Evolutionary conservation across 2,888 invertebrate species (phyloP).

Genomic region (Tachina grossa): DNA sequence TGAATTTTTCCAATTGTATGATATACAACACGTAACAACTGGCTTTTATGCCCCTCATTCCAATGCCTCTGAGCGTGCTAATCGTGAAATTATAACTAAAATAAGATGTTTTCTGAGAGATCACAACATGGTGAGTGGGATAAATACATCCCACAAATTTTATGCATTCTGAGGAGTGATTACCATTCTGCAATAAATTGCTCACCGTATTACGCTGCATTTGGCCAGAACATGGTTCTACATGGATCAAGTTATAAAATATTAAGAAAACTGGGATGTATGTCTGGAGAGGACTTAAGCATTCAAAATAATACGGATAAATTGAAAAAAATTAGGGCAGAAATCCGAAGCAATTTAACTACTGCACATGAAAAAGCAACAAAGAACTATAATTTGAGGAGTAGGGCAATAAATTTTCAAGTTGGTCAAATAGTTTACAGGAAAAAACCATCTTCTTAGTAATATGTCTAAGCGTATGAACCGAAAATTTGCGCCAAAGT

Average conservation of each 20-base stretch:
- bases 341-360: neutral
- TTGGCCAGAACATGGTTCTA: neutral
- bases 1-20: neutral
- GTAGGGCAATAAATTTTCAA: neutral
- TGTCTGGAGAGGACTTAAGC: neutral
- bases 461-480: neutral
- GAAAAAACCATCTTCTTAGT: neutral
- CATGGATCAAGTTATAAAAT: neutral
- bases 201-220: neutral
- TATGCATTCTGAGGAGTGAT: neutral
- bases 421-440: too few relatives aligned
- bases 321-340: neutral
- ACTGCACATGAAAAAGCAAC: neutral
- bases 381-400: neutral
- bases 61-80: neutral
- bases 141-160: neutral
- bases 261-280: neutral
- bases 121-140: constrained; percentile 6
- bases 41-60: neutral
- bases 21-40: neutral
- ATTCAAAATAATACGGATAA: neutral
- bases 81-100: neutral
- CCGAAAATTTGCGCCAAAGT: neutral
- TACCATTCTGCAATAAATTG: neutral
- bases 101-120: neutral